Evolutionary conservation across 1,140 invertebrate species (phyloP).

Genomic region (Ladona fulva): DNA sequence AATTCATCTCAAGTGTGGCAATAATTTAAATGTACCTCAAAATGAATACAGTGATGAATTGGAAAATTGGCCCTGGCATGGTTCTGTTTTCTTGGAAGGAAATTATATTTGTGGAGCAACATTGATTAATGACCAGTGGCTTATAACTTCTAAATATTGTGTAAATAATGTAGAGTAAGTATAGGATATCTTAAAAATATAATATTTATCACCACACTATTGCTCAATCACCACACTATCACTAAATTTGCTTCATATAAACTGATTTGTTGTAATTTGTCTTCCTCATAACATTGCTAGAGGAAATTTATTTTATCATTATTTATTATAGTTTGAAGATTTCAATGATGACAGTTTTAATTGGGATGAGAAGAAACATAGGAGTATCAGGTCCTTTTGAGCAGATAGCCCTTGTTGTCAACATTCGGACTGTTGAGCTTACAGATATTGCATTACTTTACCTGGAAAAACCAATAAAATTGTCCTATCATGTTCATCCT

Average conservation of each 20-base stretch:
- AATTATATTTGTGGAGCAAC: constrained; percentile 22
- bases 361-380: constrained; percentile 52
- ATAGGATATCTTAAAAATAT: background rate
- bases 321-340: constrained; percentile 43
- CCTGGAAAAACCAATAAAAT: constrained; percentile 27
- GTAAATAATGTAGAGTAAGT: constrained; percentile 43
- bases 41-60: background rate
- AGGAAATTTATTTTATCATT: no score
- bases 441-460: constrained; percentile 32
- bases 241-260: no score
- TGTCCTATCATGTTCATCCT: constrained; percentile 31
- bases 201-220: background rate
- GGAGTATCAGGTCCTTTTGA: constrained; percentile 54
- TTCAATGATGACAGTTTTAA: constrained; percentile 50
- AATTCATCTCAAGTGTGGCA: background rate
- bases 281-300: no score
- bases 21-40: background rate
- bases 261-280: no score
- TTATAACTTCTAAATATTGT: constrained; percentile 50
- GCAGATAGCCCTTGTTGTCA: constrained; percentile 38
- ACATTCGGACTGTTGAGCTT: constrained; percentile 25
- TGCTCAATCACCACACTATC: no score
- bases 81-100: background rate
- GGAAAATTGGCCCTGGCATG: background rate
- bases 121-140: constrained; percentile 51